Base-by-base conservation (phyloP, 2,797 vertebrate species). In the Tangara arthus region DNA sequence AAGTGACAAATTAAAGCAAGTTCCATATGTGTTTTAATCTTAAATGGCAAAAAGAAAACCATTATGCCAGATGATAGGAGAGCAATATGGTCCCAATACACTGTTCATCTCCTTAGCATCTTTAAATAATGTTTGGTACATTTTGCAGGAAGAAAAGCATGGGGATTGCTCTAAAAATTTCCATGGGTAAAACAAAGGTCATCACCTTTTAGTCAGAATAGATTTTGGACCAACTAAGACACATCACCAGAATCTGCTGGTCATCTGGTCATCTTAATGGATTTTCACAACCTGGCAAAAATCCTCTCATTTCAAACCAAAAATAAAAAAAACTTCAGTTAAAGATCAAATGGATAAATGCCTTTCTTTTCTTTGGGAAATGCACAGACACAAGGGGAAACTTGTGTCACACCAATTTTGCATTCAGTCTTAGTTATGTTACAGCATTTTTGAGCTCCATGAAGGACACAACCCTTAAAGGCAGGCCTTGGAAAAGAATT, bases 21-120 rank as follows among this genome's bases (percentile, higher is more conserved):
- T 94, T 96, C 90, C 93, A 93, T 95, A 94, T 94, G 93, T 91
- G 82, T 95, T 97, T 95, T 96, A 95, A 96, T 91, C 88, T 92
- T 91, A 97, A 95, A 95, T 89, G 70, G 87, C 91, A 93, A 92
- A 89, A 94, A 96, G 89, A 88, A 92, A 94, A 77, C 70, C 71
- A 72, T 94, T 95, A 95, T 94, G 77, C 93, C 87, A 93, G 90
- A 95, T 94, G 84, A 96, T 60, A 76, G 68, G 87, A 94, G 89
- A 94, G 70, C 87, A 96, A 93, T 93, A 96, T 78, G 90, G 83
- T 95, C 90, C 89, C 50, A 39, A 61, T 94, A 61, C 79, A 92
- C 78, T 78, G 75, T 84, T 92, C 82, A 69, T 82, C 87, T 88
- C 87, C 86, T 85, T 37, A 90, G 77, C 70, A 91, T 81, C 65